Percentiles rank a stretch among this genome's conserved stretches.
Conservation (phyloP, 2,113 vertebrate species). For the Dromaius novaehollandiae region DNA sequence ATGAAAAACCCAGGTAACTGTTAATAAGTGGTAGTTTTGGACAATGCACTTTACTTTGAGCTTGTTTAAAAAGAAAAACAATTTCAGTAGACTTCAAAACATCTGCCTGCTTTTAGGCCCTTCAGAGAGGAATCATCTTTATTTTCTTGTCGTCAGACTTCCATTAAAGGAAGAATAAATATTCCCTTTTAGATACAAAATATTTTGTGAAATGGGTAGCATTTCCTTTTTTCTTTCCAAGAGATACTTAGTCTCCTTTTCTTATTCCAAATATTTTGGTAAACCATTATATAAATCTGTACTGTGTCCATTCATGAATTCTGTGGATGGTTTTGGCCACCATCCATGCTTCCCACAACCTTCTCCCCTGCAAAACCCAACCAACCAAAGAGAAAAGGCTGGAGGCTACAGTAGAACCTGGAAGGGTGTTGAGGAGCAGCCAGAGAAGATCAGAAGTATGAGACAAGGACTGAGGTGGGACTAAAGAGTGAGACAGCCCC, state of each 20-base stretch:
- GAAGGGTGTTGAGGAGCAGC: neutral
- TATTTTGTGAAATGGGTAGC: neutral
- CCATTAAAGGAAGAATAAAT: neutral
- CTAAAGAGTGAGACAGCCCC: neutral
- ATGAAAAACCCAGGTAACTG: neutral
- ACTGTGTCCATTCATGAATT: neutral
- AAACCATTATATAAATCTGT: accelerated
- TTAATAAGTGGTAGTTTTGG: neutral
- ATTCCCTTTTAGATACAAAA: neutral
- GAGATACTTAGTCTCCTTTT: neutral
- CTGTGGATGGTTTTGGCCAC: neutral
- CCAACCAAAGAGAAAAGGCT: neutral
- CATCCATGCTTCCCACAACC: neutral
- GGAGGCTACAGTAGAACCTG: neutral
- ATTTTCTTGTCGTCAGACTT: neutral
- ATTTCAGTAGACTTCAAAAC: neutral
- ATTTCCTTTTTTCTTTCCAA: neutral
- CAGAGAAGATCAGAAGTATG: accelerated
- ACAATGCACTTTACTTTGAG: neutral
- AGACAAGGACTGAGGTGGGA: neutral
- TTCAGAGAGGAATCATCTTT: neutral
- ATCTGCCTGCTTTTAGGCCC: neutral
- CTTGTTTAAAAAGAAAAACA: neutral
- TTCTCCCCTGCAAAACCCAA: neutral
- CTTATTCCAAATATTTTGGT: neutral